Conservation (phyloP, 2,797 vertebrate genomes). For the Neopelma chrysocephalum region DNA sequence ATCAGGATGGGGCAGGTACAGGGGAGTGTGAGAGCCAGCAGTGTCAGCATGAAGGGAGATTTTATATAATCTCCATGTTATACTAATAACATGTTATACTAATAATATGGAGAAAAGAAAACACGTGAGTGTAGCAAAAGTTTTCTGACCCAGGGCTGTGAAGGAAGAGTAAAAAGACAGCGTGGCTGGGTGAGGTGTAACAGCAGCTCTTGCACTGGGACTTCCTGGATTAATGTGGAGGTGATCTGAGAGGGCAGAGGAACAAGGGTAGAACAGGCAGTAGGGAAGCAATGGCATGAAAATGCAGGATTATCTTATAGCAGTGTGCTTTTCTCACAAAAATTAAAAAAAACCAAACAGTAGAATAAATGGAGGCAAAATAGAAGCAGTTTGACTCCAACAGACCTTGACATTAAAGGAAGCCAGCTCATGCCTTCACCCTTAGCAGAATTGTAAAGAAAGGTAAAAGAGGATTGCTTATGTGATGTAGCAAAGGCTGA, state of each 20-base stretch:
- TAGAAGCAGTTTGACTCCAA: not conserved
- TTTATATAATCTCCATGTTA: not conserved
- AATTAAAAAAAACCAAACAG: not conserved
- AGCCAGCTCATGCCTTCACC: not conserved
- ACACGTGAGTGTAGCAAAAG: not conserved
- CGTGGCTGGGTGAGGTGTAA: rapidly evolving
- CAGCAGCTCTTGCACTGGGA: rapidly evolving
- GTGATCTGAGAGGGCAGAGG: not conserved
- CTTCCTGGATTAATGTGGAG: not conserved
- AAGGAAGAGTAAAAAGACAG: not conserved
- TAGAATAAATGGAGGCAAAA: not conserved
- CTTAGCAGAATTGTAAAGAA: not conserved
- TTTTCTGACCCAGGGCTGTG: not conserved
- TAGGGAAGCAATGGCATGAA: not conserved
- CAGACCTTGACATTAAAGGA: not conserved
- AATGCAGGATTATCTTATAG: not conserved
- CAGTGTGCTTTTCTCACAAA: not conserved
- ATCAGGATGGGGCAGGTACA: not conserved
- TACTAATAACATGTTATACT: not conserved
- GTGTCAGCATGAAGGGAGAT: not conserved
- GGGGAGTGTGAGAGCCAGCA: not conserved
- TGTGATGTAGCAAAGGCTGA: not conserved
- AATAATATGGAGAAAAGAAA: not conserved
- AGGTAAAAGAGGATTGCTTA: not conserved
- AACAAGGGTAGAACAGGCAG: not conserved